Evolutionary conservation across 1,140 invertebrate genomes (phyloP).

Genomic region (Anadara kagoshimensis): DNA sequence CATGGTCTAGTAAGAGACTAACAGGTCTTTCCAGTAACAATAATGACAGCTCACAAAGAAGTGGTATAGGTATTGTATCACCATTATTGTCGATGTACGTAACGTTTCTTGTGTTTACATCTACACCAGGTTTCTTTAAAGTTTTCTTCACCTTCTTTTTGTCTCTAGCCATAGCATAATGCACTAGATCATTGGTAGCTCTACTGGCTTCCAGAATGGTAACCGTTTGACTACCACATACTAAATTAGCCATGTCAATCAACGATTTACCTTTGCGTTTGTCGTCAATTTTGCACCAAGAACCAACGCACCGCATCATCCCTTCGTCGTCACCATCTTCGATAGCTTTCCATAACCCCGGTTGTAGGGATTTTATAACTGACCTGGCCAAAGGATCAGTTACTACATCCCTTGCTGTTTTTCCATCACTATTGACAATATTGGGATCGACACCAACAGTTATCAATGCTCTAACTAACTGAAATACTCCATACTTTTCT

Average conservation of each 20-base stretch:
- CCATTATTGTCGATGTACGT: not conserved
- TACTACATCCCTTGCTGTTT: not conserved
- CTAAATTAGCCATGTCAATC: conserved; percentile 1
- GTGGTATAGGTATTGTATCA: conserved; percentile 1
- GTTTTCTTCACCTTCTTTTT: conserved; percentile 10
- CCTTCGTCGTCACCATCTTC: not conserved
- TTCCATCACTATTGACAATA: not conserved
- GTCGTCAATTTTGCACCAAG: conserved; percentile 17
- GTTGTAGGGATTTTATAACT: not conserved
- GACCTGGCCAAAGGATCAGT: not conserved
- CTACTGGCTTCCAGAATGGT: not conserved
- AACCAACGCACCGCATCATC: conserved; percentile 1
- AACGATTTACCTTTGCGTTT: conserved; percentile 6
- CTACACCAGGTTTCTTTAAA: conserved; percentile 1
- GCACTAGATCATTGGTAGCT: not conserved
- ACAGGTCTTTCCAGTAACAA: not conserved
- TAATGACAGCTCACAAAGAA: conserved; percentile 2
- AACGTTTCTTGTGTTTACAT: conserved; percentile 13
- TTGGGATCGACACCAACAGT: conserved; percentile 16
- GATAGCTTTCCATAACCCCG: conserved; percentile 11
- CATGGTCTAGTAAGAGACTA: not conserved
- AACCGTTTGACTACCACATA: not conserved
- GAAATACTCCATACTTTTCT: not conserved
- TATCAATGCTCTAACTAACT: conserved; percentile 3
- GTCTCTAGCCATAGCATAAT: conserved; percentile 6